Base-by-base conservation (phyloP, 1,140 invertebrate genomes). In the Drosophila repletoides region DNA sequence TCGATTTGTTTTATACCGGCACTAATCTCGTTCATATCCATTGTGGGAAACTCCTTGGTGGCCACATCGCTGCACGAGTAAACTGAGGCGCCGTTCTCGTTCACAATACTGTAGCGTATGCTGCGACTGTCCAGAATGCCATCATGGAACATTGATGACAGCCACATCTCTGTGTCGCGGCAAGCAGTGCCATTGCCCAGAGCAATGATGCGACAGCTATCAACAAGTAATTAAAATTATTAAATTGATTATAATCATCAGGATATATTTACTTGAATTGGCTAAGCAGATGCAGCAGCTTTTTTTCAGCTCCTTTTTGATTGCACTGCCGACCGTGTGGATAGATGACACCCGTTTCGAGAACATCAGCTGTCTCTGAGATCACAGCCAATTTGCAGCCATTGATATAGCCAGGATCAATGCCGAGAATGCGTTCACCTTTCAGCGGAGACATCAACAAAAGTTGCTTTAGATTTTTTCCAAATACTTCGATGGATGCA, bases 141-240 rank as follows among this genome's bases (percentile, higher is more conserved):
- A 0, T 87, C 73, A 12, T 92, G 76, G 5, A 96, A 95, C 9
- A 95, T 86, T n/a, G 92, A 74, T 0, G 93, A 93, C 5, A 98
- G 74, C 91, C 95, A 94, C 9, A 91, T 79, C 91, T 98, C 96
- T 0, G 96, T 97, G 89, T 98, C 94, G 26, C 96, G 91, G 79
- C 97, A 97, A 2, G 94, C 97, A 10, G 94, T 97, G 6, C 96
- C 97, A 91, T 98, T 98, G 0, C 97, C 97, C 22, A 98, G 90
- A 14, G 95, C 96, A 76, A 98, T 93, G 5, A 95, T 89, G 48
- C 94, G 92, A 88, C 95, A 95, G 6, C 93, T 93, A n/a, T n/a
- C n/a, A n/a, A n/a, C n/a, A n/a, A n/a, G 72, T 76, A 5, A 52
- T 6, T n/a, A n/a, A n/a, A 10, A 59, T 5, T 0, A 7, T 10